These are phyloP conservation scores for Bombyx mandarina DNA, from an alignment of 1,140 invertebrate species.

Conservation along the genomic window DNA sequence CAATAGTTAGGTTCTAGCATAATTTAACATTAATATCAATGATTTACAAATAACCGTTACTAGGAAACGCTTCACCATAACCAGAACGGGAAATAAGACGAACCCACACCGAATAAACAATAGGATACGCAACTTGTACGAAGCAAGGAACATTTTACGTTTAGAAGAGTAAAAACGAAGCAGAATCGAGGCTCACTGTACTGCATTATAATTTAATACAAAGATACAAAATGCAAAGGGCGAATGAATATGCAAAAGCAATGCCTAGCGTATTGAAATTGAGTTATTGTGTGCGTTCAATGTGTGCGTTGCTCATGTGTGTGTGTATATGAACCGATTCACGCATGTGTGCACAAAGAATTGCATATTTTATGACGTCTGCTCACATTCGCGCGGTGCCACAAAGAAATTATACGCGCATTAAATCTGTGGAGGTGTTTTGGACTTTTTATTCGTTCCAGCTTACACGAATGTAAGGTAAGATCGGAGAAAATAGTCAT, in stretches of 20 bases:
- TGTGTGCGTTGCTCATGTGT: slow-evolving; percentile 8
- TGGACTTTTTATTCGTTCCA: slow-evolving; percentile 39
- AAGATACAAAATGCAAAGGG: slow-evolving; percentile 58
- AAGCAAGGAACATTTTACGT: slow-evolving; percentile 7
- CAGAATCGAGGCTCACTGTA: slow-evolving; percentile 40
- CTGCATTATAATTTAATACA: slow-evolving; percentile 70
- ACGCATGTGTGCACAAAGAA: slow-evolving; percentile 43
- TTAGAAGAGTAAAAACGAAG: slow-evolving; percentile 31
- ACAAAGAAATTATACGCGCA: slow-evolving; percentile 70
- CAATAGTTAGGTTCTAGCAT: too few species aligned
- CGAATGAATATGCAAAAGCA: slow-evolving; percentile 66
- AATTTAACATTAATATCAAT: too few species aligned
- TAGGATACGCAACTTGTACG: background rate
- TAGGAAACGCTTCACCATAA: too few species aligned
- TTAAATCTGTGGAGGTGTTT: slow-evolving; percentile 65
- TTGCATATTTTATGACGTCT: slow-evolving; percentile 69
- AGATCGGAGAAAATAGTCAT: too few species aligned
- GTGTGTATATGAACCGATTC: slow-evolving; percentile 16
- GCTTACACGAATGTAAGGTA: slow-evolving; percentile 2
- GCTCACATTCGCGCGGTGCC: slow-evolving; percentile 64
- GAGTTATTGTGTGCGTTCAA: slow-evolving; percentile 56
- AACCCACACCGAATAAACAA: too few species aligned
- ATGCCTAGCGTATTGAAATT: slow-evolving; percentile 49
- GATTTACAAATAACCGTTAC: too few species aligned
- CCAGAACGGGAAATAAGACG: too few species aligned